These are phyloP conservation scores for Brachionus rotundiformis DNA, from an alignment of 1,140 invertebrate species.

Conservation along the genomic window DNA sequence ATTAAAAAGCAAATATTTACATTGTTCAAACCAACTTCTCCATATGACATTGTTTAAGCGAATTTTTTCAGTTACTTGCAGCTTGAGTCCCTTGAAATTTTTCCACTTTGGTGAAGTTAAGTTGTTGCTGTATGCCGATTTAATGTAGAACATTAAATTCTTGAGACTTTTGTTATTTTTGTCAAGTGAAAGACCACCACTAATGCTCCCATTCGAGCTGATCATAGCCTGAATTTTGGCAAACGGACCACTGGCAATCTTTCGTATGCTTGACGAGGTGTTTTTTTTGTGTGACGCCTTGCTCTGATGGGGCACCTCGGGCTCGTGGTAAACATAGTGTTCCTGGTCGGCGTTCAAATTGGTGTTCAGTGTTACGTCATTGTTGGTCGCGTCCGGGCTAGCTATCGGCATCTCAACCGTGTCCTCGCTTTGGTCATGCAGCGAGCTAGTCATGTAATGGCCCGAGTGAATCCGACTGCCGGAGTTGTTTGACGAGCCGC, in stretches of 20 bases:
- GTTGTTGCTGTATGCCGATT: slow-evolving; percentile 43
- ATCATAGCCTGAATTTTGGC: slow-evolving; percentile 11
- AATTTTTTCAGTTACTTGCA: slow-evolving; percentile 97
- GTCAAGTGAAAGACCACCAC: slow-evolving; percentile 35
- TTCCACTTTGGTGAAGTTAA: slow-evolving; percentile 93
- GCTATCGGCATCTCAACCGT: slow-evolving; percentile 47
- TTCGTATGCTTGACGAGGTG: neutral
- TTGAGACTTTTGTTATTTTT: slow-evolving; percentile 42
- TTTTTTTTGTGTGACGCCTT: neutral
- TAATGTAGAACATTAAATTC: slow-evolving; percentile 40
- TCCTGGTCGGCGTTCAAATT: neutral
- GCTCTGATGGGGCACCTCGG: neutral
- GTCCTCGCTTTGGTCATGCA: slow-evolving; percentile 35
- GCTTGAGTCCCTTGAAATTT: slow-evolving; percentile 92
- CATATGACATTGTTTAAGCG: slow-evolving; percentile 99
- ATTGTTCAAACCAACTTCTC: slow-evolving; percentile 99
- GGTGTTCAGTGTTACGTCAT: slow-evolving; percentile 45
- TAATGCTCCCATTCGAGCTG: slow-evolving; percentile 32
- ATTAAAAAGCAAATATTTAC: slow-evolving; percentile 72
- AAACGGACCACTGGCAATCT: neutral
- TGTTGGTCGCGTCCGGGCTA: slow-evolving; percentile 46
- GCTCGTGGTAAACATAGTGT: neutral
- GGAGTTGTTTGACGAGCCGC: neutral
- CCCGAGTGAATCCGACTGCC: slow-evolving; percentile 34
- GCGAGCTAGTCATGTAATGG: slow-evolving; percentile 44